Evolutionary conservation across 2,888 invertebrate species (phyloP), one percentile per base, ranked within the genome.

Genomic region (Melieria omissa): DNA sequence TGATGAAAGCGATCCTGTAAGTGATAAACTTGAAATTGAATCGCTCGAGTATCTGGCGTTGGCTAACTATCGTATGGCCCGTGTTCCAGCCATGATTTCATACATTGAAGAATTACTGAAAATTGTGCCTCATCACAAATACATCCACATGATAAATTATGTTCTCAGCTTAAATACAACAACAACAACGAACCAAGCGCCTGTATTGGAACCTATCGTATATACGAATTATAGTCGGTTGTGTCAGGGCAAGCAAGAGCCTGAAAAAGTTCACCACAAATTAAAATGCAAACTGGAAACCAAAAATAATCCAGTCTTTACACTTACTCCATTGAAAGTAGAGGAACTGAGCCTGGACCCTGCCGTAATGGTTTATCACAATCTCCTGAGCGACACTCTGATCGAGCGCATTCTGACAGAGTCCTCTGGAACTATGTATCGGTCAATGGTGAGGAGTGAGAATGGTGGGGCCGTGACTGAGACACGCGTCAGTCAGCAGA

Each of bases 341-440:
- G 95, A 96, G 83, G 93, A 94, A 84, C 90, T 93, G 79, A 91
- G 90, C 81, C 85, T 91, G 9, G 89, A 93, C 54, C 98, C 98
- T 0, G 91, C 92, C 78, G 92, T 98, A 73, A 90, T 92, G 63
- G 88, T 98, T 63, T 98, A 93, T 86, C 93, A 97, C 83, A 92
- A 96, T 75, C 92, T 97, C 10, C 89, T 99, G 81, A 91, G 89
- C 74, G 95, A 98, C 80, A 84, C 86, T 0, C 98, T 99, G 86
- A 97, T 98, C 66, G 90, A 91, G 52, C 88, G 91, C 0, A 54
- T 83, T 1, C 9, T 78, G 0, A 5, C 52, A 0, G 61, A 74
- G 0, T 5, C 55, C 0, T 62, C 73, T 10, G 3, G 44, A 0
- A n/a, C 71, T 0, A 78, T 75, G 67, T 0, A 45, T 0, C 79